Percentiles rank a stretch among this genome's conserved stretches.
phyloP scores from a whole-genome alignment of 2,888 invertebrate genomes.

The Xanthia icteritia region DNA sequence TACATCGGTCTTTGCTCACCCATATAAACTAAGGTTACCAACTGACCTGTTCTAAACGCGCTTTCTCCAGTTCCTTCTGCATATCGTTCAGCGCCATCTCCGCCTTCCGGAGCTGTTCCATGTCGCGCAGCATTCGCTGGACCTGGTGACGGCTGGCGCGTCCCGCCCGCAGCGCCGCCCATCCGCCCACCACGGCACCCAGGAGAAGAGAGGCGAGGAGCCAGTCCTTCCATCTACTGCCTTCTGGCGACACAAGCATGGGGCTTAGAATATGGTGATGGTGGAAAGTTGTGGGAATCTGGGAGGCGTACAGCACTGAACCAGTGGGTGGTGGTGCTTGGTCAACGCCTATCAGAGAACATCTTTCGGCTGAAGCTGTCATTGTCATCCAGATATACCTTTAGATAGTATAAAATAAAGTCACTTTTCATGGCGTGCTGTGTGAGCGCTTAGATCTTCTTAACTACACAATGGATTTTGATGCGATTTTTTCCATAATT shows the following conservation, averaged over 20 bases:
- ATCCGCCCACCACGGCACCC: constrained; percentile 96
- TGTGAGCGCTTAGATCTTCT: no score
- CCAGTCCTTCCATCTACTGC: constrained; percentile 97
- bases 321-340: no score
- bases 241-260: constrained; percentile 87
- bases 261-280: constrained; percentile 23
- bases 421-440: no score
- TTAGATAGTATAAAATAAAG: no score
- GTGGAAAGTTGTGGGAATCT: no score
- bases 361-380: no score
- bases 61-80: constrained; percentile 95
- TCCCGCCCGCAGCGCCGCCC: constrained; percentile 97
- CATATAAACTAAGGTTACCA: neutral
- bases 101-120: constrained; percentile 97
- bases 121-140: constrained; percentile 97
- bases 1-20: neutral
- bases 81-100: constrained; percentile 96
- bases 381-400: no score
- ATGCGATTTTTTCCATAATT: no score
- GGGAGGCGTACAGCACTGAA: no score
- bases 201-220: constrained; percentile 95
- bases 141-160: constrained; percentile 96
- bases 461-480: no score
- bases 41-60: constrained; percentile 93
- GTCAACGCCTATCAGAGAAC: no score